Evolutionary conservation across 1,140 invertebrate genomes (phyloP), one percentile per base, ranked within the genome.

Genomic region (Diabrotica undecimpunctata): DNA sequence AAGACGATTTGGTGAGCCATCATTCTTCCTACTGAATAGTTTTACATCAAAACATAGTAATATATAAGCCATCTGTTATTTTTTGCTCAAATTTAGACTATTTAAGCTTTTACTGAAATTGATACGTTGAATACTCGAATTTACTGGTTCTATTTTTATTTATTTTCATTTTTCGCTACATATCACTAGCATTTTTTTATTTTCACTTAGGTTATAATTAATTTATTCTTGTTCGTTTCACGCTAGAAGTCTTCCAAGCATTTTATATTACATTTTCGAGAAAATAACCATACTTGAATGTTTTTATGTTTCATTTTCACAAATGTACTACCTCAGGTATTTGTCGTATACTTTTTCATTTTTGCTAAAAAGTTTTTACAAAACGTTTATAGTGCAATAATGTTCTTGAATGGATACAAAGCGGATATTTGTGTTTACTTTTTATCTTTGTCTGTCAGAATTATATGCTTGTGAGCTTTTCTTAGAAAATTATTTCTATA

Each of bases 161-260:
- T 62, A 54, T 58, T 62, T 62, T 36, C 7, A 54, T 60, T 25
- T 62, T 54, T 62, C 51, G 37, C 53, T 14, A 62, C 52, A 62
- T 62, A 62, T 62, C 52, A 62, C 51, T 62, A 62, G 61, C 61
- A 62, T 54, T 61, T 52, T 13, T 62, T 13, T 55, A 25, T 62
- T 62, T 54, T 54, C 51, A 13, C 39, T 62, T 62, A 13, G 25
- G 39, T 38, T 38, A 38, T 54, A 54, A 62, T 7, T 54, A 54
- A 62, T 62, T 62, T 62, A 62, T 62, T 62, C 54, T 13, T 25
- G n/a, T 13, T 46, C n/a, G 8, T n/a, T 46, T 54, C 12, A 12
- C 11, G 59, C 63, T 71, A 69, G 65, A 71, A 69, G 70, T 71
- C 70, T 71, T 71, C 70, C 70, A 71, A 66, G 64, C 61, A 63